phyloP scores from a whole-genome alignment of 2,888 invertebrate species.

The Carpatolechia fugitivella region DNA sequence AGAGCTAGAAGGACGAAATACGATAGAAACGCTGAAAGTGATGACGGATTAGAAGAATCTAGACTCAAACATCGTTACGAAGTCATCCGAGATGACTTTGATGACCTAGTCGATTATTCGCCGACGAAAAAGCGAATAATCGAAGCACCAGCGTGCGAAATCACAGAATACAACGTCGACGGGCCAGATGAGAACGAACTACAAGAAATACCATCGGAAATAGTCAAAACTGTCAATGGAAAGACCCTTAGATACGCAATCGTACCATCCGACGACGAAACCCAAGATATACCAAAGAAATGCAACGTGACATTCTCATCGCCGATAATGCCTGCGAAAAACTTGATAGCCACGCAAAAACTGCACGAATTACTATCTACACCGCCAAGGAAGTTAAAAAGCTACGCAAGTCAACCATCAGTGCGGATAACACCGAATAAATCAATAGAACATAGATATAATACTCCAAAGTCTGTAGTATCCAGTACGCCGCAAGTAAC shows the following conservation, averaged over 20 bases:
- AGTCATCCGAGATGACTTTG: slow-evolving; percentile 73
- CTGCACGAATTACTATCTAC: slow-evolving; percentile 87
- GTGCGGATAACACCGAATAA: slow-evolving; percentile 66
- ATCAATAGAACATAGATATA: slow-evolving; percentile 42
- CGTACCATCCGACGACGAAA: slow-evolving; percentile 77
- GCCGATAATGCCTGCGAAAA: slow-evolving; percentile 76
- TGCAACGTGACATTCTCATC: slow-evolving; percentile 61
- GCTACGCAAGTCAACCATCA: slow-evolving; percentile 74
- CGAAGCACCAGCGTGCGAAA: slow-evolving; percentile 64
- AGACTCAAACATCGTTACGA: slow-evolving; percentile 74
- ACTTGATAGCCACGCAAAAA: slow-evolving; percentile 86
- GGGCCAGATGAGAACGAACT: slow-evolving; percentile 71
- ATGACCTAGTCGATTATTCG: slow-evolving; percentile 62
- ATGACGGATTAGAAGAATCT: slow-evolving; percentile 57
- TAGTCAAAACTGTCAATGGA: slow-evolving; percentile 82
- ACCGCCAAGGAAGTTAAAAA: slow-evolving; percentile 79
- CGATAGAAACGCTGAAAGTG: slow-evolving; percentile 55
- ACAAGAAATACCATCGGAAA: slow-evolving; percentile 79
- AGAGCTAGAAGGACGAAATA: slow-evolving; percentile 45
- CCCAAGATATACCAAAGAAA: slow-evolving; percentile 38
- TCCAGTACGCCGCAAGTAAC: slow-evolving; percentile 68
- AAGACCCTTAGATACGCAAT: slow-evolving; percentile 79
- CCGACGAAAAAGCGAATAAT: slow-evolving; percentile 73
- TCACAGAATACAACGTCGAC: slow-evolving; percentile 78
- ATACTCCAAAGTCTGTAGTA: slow-evolving; percentile 53